Percentiles rank a stretch among this genome's conserved stretches.
These are phyloP conservation scores for Dendrolimus kikuchii DNA, from an alignment of 1,140 invertebrate species.

Conservation along the genomic window DNA sequence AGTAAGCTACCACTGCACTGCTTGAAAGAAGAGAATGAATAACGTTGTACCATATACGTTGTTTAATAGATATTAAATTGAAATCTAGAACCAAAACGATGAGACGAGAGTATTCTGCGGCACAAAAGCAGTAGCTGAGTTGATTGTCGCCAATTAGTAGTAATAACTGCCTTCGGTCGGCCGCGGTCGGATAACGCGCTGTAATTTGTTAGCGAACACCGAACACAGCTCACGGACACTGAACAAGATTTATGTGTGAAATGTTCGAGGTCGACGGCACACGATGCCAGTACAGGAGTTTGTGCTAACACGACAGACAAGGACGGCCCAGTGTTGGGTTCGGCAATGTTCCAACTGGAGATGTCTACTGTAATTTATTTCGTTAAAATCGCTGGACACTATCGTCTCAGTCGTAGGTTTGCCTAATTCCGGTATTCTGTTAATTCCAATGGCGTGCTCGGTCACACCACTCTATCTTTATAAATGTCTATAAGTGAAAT, in stretches of 20 bases:
- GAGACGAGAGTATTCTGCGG: conserved; percentile 24
- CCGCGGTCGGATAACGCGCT: conserved; percentile 27
- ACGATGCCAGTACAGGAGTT: conserved; percentile 13
- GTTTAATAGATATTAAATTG: conserved; percentile 5
- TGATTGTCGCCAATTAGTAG: conserved; percentile 64
- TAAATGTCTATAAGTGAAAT: too few relatives aligned
- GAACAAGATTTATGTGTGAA: conserved; percentile 42
- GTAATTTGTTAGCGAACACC: conserved; percentile 47
- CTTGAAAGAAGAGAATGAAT: too few relatives aligned
- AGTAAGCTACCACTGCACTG: too few relatives aligned
- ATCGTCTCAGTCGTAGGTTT: too few relatives aligned
- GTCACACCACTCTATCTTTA: too few relatives aligned
- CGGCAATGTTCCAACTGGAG: too few relatives aligned
- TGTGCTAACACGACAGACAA: conserved; percentile 1
- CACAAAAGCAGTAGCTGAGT: conserved; percentile 33
- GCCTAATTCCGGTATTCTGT: too few relatives aligned
- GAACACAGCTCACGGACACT: conserved; percentile 23
- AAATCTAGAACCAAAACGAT: conserved; percentile 22
- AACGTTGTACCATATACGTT: neutral
- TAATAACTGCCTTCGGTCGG: conserved; percentile 46
- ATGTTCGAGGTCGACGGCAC: conserved; percentile 37
- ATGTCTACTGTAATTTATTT: too few relatives aligned
- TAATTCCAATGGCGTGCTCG: too few relatives aligned
- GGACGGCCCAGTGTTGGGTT: too few relatives aligned
- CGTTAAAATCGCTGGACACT: too few relatives aligned